Evolutionary conservation across 2,113 vertebrate species (phyloP), one percentile per base, ranked within the genome.

Genomic region (Trochalopteron elliotii): DNA sequence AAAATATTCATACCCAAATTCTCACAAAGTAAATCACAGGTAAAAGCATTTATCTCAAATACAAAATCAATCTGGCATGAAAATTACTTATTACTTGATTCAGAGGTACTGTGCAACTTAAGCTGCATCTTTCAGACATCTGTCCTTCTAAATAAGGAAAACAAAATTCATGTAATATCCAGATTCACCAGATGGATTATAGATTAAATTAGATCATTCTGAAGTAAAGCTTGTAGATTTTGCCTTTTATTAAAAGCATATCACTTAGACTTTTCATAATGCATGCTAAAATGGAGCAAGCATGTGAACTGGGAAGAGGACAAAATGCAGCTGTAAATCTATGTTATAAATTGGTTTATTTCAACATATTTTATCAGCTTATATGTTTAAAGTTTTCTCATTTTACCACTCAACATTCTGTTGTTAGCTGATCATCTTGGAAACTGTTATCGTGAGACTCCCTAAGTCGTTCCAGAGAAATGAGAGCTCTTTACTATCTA

Each of bases 271-370:
- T 75, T 86, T 71, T 56, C 45, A 57, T 57, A 93, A 74, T 4
- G 71, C 65, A 90, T 55, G 33, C n/a, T 85, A 93, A 96, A 87
- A 95, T 55, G 85, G 84, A 94, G 82, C 87, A 97, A 96, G 94
- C 93, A 96, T 33, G 44, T 55, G 77, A 93, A 96, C 92, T 19
- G 69, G 91, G 88, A 94, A 95, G 52, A 94, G 83, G 91, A 86
- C 81, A 93, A 89, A 81, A 78, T 0, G 63, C 96, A 97, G 97
- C 93, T 98, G 97, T 97, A 96, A 97, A 97, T 97, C 95, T 95
- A 95, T 95, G 28, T 40, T 57, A 67, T 11, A 40, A 67, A 25
- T 31, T 56, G 23, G 7, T 88, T 91, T 13, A 28, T 57, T 88
- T 68, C 49, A 39, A 40, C 28, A 9, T 27, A 60, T 85, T 82